These are phyloP conservation scores for Hylia prasina DNA, from an alignment of 2,113 vertebrate genomes.

Conservation along the genomic window DNA sequence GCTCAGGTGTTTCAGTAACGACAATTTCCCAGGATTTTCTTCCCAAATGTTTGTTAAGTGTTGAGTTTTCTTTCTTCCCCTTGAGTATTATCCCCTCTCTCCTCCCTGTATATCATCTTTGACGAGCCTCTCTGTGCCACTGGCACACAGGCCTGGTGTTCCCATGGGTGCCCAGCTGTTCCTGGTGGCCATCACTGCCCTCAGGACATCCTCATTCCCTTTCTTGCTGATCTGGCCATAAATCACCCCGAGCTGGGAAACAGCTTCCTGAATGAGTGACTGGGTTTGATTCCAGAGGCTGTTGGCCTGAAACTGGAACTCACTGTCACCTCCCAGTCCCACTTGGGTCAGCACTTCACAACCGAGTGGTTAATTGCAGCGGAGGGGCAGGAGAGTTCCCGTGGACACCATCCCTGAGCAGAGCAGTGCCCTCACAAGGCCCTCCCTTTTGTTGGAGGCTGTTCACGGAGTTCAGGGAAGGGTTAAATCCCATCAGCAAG, in stretches of 20 bases:
- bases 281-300: background rate
- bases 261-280: background rate
- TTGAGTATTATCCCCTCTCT: background rate
- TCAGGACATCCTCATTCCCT: background rate
- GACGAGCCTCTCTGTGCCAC: background rate
- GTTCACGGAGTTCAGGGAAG: background rate
- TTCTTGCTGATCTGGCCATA: background rate
- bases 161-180: accelerated
- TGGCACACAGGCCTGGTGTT: background rate
- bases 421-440: background rate
- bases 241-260: background rate
- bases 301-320: background rate
- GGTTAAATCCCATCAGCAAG: slow-evolving; percentile 37
- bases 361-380: accelerated
- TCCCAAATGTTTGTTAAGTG: background rate
- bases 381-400: accelerated
- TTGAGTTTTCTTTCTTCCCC: background rate
- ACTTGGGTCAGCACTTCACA: accelerated
- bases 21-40: background rate
- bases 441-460: background rate
- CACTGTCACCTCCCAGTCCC: background rate
- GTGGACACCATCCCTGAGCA: background rate
- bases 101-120: background rate
- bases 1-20: background rate
- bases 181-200: background rate